phyloP scores from a whole-genome alignment of 1,140 invertebrate genomes.

The Uloborus diversus region DNA sequence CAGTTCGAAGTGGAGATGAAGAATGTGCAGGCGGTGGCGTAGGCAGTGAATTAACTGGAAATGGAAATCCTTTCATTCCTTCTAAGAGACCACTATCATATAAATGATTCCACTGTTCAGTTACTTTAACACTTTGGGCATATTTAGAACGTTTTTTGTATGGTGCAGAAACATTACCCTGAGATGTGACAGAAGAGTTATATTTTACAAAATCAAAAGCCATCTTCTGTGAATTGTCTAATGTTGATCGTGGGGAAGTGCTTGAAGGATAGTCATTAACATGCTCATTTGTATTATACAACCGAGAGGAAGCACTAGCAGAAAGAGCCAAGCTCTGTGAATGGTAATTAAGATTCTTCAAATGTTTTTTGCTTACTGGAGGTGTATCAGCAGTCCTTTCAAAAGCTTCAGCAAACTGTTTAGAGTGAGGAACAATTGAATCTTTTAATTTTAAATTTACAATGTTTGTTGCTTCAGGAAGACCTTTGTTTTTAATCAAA shows the following conservation, averaged over 20 bases:
- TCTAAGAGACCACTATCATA: conserved; percentile 45
- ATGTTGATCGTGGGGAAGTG: conserved; percentile 24
- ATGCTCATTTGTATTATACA: conserved; percentile 29
- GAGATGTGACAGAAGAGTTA: conserved; percentile 42
- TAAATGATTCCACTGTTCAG: conserved; percentile 44
- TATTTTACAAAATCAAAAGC: conserved; percentile 45
- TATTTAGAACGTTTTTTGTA: conserved; percentile 49
- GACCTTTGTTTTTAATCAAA: conserved; percentile 21
- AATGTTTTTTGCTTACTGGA: conserved; percentile 34
- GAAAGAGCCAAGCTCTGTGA: conserved; percentile 6
- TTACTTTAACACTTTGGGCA: conserved; percentile 33
- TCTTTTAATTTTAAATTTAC: conserved; percentile 50
- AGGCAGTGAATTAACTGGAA: conserved; percentile 46
- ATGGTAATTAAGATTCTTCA: conserved; percentile 9
- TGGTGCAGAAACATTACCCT: conserved; percentile 32
- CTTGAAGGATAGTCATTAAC: conserved; percentile 40
- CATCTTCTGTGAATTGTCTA: conserved; percentile 41
- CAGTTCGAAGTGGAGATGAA: conserved; percentile 41
- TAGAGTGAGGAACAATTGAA: conserved; percentile 47
- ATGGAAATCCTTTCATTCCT: conserved; percentile 58
- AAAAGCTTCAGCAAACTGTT: conserved; percentile 53
- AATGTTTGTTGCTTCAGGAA: conserved; percentile 19
- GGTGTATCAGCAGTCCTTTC: conserved; percentile 34
- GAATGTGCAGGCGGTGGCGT: conserved; percentile 49
- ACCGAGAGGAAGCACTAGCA: conserved; percentile 40